These are phyloP conservation scores for Drosophila ironensis DNA, from an alignment of 1,140 invertebrate genomes.

Conservation along the genomic window DNA sequence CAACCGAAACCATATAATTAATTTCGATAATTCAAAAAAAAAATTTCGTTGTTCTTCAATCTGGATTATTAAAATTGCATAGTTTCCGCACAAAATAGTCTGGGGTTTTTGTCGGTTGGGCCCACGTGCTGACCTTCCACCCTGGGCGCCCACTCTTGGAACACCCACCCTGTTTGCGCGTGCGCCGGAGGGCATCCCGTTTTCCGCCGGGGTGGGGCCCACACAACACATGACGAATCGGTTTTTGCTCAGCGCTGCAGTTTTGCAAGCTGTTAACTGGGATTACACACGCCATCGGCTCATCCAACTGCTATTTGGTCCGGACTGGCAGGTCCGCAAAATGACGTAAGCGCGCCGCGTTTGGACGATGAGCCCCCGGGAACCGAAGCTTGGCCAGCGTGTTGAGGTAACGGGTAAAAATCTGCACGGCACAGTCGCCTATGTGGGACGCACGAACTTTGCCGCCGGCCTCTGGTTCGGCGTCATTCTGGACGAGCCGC, in stretches of 20 bases:
- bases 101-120: too few relatives aligned
- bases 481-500: conserved; percentile 92
- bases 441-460: conserved; percentile 91
- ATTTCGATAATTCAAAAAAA: background rate
- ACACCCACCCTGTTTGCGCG: conserved; percentile 27
- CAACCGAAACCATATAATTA: background rate
- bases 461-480: conserved; percentile 95
- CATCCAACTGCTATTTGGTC: conserved; percentile 15
- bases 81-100: too few relatives aligned
- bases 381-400: conserved; percentile 87
- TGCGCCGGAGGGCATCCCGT: conserved; percentile 32
- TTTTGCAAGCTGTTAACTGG: conserved; percentile 50
- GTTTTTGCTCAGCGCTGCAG: conserved; percentile 50
- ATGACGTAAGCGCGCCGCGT: conserved; percentile 64
- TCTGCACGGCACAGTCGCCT: conserved; percentile 90
- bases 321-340: conserved; percentile 36
- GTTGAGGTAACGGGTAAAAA: conserved; percentile 91
- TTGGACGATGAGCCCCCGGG: conserved; percentile 68
- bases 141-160: background rate
- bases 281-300: conserved; percentile 55
- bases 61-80: too few relatives aligned
- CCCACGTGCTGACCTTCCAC: conserved; percentile 2
- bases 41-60: background rate
- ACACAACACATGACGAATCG: conserved; percentile 42
- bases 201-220: conserved; percentile 51